Percentiles rank a stretch among this genome's conserved stretches.
phyloP scores from a whole-genome alignment of 2,888 invertebrate species.

The Candidula unifasciata region DNA sequence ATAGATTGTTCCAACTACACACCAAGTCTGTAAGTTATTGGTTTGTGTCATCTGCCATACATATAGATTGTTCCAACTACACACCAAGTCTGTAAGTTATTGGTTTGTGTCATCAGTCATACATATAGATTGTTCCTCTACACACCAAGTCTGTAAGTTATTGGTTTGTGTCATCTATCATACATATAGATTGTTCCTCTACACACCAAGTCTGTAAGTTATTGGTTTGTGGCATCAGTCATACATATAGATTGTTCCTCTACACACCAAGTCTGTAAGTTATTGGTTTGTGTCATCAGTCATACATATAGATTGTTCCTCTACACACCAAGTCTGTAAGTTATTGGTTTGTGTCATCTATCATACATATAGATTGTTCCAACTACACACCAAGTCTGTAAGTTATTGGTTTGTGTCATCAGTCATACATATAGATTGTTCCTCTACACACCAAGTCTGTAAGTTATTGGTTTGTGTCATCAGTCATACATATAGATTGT shows the following conservation, averaged over 20 bases:
- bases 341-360: neutral
- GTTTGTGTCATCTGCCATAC: too few species aligned
- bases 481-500: too few species aligned
- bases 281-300: neutral
- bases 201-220: slow-evolving; percentile 83
- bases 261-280: slow-evolving; percentile 82
- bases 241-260: too few species aligned
- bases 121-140: too few species aligned
- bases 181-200: too few species aligned
- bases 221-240: neutral
- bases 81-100: slow-evolving; percentile 82
- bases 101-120: neutral
- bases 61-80: too few species aligned
- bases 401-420: slow-evolving; percentile 34
- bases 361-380: too few species aligned
- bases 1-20: too few species aligned
- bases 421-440: too few species aligned
- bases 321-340: slow-evolving; percentile 82
- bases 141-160: slow-evolving; percentile 82
- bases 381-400: slow-evolving; percentile 83
- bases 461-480: slow-evolving; percentile 42
- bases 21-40: slow-evolving; percentile 81
- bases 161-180: neutral
- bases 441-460: slow-evolving; percentile 85
- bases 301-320: too few species aligned